A percentile compares a stretch with the other conserved stretches of the same genome.
Evolutionary conservation across 2,113 vertebrate genomes (phyloP).

Genomic region (Pteropus alecto): DNA sequence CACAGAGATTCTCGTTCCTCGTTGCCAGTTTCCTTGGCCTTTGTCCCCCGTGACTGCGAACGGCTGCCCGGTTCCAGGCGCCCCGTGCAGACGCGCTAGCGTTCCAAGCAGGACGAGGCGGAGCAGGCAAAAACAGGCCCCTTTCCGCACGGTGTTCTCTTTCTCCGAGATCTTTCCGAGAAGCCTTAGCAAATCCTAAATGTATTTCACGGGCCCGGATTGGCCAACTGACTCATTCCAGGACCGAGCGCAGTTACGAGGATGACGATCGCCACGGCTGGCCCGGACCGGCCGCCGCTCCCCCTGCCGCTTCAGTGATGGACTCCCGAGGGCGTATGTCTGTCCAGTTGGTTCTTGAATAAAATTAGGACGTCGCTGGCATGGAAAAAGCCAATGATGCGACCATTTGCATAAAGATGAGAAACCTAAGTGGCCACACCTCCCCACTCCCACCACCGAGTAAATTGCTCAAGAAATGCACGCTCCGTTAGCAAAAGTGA

Average conservation of each 20-base stretch:
- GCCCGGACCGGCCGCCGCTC: not conserved
- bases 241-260: not conserved
- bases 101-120: not conserved
- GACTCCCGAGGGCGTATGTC: not conserved
- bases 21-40: accelerated
- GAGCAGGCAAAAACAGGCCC: not conserved
- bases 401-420: not conserved
- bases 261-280: accelerated
- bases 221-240: no score
- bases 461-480: not conserved
- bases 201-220: accelerated
- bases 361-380: accelerated
- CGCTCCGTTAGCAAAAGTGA: accelerated
- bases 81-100: accelerated
- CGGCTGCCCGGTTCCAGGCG: accelerated
- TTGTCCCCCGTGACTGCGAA: accelerated
- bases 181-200: not conserved
- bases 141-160: not conserved
- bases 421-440: accelerated
- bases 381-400: no score
- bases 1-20: not conserved
- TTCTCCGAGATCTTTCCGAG: not conserved
- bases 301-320: not conserved
- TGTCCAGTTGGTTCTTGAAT: not conserved
- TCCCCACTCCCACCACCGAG: not conserved